Percentiles rank a stretch among this genome's conserved stretches.
These are phyloP conservation scores for Saturnia japonica DNA, from an alignment of 2,888 invertebrate species.

Conservation along the genomic window DNA sequence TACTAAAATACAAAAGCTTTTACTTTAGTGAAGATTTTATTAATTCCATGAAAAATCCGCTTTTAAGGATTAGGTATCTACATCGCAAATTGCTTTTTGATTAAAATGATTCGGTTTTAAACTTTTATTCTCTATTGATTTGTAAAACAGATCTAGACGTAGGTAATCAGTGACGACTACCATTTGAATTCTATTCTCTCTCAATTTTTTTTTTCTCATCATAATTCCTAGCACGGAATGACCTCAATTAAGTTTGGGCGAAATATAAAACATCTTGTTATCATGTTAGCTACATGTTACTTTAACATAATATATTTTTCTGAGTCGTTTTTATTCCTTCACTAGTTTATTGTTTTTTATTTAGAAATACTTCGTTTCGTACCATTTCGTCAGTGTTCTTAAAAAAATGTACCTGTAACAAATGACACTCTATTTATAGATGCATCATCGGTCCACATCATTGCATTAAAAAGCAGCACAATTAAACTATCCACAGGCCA, in stretches of 20 bases:
- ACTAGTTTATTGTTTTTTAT: too few species aligned
- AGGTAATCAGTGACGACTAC: background rate
- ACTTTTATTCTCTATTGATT: background rate
- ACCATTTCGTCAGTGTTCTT: too few species aligned
- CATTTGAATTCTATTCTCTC: background rate
- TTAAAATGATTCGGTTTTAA: constrained; percentile 23
- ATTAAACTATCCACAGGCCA: too few species aligned
- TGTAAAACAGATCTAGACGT: background rate
- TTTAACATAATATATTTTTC: background rate
- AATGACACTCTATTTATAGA: too few species aligned
- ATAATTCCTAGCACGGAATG: background rate
- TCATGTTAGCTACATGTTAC: too few species aligned
- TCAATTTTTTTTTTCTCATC: background rate
- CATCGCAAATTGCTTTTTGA: constrained; percentile 38
- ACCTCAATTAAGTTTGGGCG: background rate
- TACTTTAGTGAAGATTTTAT: constrained; percentile 42
- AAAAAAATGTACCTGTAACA: too few species aligned
- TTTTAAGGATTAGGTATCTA: constrained; percentile 25
- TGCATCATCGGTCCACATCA: too few species aligned
- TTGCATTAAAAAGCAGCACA: too few species aligned
- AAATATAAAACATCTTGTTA: background rate
- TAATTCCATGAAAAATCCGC: constrained; percentile 38
- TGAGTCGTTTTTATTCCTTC: background rate
- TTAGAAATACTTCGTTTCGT: too few species aligned
- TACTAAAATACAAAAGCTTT: constrained; percentile 30